Base-by-base conservation (phyloP, 2,797 vertebrate genomes). In the Crax fasciolata region DNA sequence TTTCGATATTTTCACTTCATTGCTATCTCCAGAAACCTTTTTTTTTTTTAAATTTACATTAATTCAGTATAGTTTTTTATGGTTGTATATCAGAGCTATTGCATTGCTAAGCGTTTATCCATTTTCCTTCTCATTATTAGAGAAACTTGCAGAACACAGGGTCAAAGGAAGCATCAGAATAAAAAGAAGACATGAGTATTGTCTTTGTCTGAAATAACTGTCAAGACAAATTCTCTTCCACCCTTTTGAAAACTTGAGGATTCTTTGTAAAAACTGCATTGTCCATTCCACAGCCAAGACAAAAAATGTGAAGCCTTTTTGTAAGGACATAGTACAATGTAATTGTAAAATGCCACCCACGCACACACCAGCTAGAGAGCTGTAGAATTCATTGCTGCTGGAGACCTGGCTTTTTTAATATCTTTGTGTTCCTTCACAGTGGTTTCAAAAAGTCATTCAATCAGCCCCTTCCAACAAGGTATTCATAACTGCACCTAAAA, bases 251-350 rank as follows among this genome's bases (percentile, higher is more conserved):
- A 93, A 39, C 7, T 39, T 20, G 19, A 3, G 23, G 82, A 21
- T 77, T 93, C 21, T 77, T 92, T 87, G 66, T 39, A 74, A 58
- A 65, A 91, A n/a, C 5, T 28, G 62, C 74, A n/a, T 41, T 55
- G 39, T 13, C 24, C 25, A 23, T 77, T 92, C 76, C 51, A 48
- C 19, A 43, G 49, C 23, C 3, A 38, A 87, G 73, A 30, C 49
- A 92, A 83, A 88, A 63, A 38, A 74, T 49, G 83, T 65, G 32
- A 77, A 85, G 11, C 8, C 15, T 3, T 93, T 92, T 92, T 76
- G 12, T 54, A 54, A 77, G 52, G 30, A 2, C 32, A 35, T 32
- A 27, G 20, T 73, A 57, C 41, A 83, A 8, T 27, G 9, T 83
- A 67, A 66, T 17, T 75, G 5, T 71, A 55, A 90, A 61, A 67